Conservation (phyloP, 2,888 invertebrate species). For the Helleia helle region DNA sequence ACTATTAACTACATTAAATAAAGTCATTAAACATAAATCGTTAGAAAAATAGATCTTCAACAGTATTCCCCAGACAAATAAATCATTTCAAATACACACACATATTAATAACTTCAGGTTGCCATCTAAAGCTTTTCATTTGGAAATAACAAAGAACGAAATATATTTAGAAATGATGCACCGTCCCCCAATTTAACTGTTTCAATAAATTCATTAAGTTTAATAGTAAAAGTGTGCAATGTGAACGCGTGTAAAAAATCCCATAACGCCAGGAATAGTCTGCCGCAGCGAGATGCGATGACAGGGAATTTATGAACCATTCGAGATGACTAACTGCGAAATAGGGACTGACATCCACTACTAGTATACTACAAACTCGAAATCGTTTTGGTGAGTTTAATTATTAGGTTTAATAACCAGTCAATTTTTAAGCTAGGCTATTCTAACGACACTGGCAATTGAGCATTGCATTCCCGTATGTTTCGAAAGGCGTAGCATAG, state of each 20-base stretch:
- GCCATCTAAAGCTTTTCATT: too few species aligned
- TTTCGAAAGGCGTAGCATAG: too few species aligned
- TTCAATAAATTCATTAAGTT: conserved; percentile 10
- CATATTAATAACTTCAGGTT: too few species aligned
- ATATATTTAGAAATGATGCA: conserved; percentile 3
- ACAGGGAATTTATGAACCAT: conserved; percentile 70
- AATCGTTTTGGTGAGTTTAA: too few species aligned
- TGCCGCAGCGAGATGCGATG: conserved; percentile 44
- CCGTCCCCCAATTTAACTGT: conserved; percentile 5
- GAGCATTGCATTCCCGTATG: too few species aligned
- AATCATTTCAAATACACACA: too few species aligned
- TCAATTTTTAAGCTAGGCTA: neutral
- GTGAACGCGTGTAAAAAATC: conserved; percentile 18
- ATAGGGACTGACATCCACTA: conserved; percentile 30
- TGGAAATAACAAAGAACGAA: neutral
- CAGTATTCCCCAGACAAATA: too few species aligned
- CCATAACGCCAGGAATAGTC: conserved; percentile 45
- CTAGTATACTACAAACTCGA: conserved; percentile 24
- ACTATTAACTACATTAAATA: too few species aligned
- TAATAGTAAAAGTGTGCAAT: conserved; percentile 8
- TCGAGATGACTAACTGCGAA: conserved; percentile 61
- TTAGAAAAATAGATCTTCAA: too few species aligned
- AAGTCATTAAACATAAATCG: too few species aligned
- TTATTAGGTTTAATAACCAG: too few species aligned
- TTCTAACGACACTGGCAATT: too few species aligned